Percentiles rank a stretch among this genome's conserved stretches.
Conservation (phyloP, 2,888 invertebrate genomes). For the Falcaria lacertinaria region DNA sequence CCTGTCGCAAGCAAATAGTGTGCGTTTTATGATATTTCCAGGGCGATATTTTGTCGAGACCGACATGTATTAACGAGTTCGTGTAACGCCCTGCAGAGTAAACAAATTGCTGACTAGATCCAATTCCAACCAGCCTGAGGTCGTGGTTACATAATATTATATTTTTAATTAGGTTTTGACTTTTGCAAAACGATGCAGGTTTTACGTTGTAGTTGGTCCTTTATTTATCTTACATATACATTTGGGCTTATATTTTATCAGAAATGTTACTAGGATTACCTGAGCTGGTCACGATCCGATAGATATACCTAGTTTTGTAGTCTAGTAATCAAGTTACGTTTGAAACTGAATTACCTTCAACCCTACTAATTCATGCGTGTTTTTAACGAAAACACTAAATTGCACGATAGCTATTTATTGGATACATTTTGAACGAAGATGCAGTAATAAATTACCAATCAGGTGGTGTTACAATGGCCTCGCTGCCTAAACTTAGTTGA, state of each 20-base stretch:
- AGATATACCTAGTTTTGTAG: too few relatives aligned
- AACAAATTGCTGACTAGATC: conserved; percentile 50
- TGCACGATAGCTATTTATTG: not conserved
- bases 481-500: conserved; percentile 41
- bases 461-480: conserved; percentile 37
- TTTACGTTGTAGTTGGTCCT: not conserved
- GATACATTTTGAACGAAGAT: conserved; percentile 13
- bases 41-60: conserved; percentile 46
- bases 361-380: not conserved
- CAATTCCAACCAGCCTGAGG: conserved; percentile 7
- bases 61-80: conserved; percentile 51
- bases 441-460: conserved; percentile 49
- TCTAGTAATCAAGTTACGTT: too few relatives aligned
- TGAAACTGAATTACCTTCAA: too few relatives aligned
- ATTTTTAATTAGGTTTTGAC: not conserved
- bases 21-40: conserved; percentile 39
- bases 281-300: too few relatives aligned
- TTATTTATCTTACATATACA: too few relatives aligned
- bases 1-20: conserved; percentile 21
- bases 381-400: not conserved
- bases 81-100: conserved; percentile 53
- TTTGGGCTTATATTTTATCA: too few relatives aligned
- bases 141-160: not conserved
- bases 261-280: too few relatives aligned
- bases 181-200: not conserved